A percentile compares a stretch with the other conserved stretches of the same genome.
phyloP scores from a whole-genome alignment of 2,797 vertebrate genomes.

The Furcifer pardalis region DNA sequence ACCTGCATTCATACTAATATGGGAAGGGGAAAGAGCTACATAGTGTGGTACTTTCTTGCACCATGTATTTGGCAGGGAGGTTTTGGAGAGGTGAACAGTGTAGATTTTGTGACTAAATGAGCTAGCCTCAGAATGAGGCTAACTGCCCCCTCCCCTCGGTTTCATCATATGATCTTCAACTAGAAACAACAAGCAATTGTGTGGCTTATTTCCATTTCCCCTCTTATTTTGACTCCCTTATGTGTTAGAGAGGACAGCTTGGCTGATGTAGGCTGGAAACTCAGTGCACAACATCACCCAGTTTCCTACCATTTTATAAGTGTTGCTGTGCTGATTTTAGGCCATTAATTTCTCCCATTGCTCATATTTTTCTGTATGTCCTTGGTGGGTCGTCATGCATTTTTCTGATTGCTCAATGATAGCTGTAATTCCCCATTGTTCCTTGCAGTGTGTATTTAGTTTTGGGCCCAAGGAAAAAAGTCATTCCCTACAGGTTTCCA shows the following conservation, averaged over 20 bases:
- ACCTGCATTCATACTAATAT: no score
- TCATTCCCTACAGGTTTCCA: constrained; percentile 4
- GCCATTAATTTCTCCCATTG: background rate
- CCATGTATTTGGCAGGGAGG: background rate
- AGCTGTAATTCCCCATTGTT: background rate
- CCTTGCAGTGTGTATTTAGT: background rate
- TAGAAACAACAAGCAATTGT: background rate
- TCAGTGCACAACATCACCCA: background rate
- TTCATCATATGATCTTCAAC: background rate
- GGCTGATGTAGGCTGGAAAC: background rate
- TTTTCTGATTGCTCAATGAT: constrained; percentile 27
- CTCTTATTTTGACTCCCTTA: background rate
- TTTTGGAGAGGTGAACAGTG: background rate
- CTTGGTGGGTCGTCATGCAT: constrained; percentile 1
- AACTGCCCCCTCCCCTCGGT: background rate
- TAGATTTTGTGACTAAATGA: background rate
- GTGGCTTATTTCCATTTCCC: background rate
- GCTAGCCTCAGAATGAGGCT: background rate
- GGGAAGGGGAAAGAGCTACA: no score
- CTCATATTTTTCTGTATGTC: background rate
- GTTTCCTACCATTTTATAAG: background rate
- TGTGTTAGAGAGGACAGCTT: background rate
- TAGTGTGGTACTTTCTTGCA: no score
- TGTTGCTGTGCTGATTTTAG: background rate
- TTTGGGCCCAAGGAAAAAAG: background rate